Base-by-base conservation (phyloP, 2,888 invertebrate species). In the Hoplodrina ambigua region DNA sequence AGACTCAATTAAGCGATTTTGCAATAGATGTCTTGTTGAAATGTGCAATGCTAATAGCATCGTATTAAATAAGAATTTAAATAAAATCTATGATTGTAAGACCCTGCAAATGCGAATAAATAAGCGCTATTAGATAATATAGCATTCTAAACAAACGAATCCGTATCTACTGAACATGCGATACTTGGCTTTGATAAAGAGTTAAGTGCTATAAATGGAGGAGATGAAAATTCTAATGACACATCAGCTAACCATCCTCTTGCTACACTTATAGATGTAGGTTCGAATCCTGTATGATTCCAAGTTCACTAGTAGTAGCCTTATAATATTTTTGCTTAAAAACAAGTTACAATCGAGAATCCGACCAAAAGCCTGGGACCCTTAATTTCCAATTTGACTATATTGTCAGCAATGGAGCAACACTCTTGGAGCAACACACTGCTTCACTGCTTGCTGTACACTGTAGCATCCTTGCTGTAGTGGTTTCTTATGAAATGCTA, bases 231-330 rank as follows among this genome's bases (percentile, higher is more conserved):
- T 44, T 15, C 4, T 44, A 44, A 15, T 15, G 10, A 44, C 11
- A 3, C 11, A 41, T 41, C 13, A 11, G 41, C 1, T 41, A 41
- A 41, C 41, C 1, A 41, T 11, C 13, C 11, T 7, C 11, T 41
- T 1, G 41, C 41, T 41, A 0, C 11, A 41, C 13, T 41, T 10
- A 15, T 10, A 37, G 37, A 37, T 37, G 37, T 37, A 44, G 50
- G 44, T 56, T 69, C 50, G 13, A 56, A 15, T 30, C 41, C 30
- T 56, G 7, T 4, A 33, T 33, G 1, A 10, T 69, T 58, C n/a
- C 15, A 58, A 50, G 10, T 50, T 37, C 17, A 37, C 37, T 7
- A 33, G 1, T 33, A 37, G 8, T 37, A 37, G 8, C 33, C 7
- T 7, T 37, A 37, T 1, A 17, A 20, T 10, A 2, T 44, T 44